Evolutionary conservation across 2,113 vertebrate genomes (phyloP).

Genomic region (Halichoerus grypus): DNA sequence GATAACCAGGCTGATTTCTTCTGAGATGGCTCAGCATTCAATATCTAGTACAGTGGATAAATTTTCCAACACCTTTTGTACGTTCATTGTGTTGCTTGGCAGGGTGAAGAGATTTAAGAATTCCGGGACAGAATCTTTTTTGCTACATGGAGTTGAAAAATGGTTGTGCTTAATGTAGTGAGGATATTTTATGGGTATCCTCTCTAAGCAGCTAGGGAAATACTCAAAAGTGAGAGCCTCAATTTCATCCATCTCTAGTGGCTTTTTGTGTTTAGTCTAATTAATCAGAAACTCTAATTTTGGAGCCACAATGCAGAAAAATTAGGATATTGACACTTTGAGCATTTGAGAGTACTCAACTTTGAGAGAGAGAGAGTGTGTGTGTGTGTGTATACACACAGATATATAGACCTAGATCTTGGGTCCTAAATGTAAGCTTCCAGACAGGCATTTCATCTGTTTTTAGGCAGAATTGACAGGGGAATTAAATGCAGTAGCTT

Average conservation of each 20-base stretch:
- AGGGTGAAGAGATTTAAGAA: neutral
- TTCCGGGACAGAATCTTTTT: neutral
- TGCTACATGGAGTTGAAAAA: constrained; percentile 1
- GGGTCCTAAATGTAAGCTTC: constrained; percentile 21
- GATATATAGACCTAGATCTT: neutral
- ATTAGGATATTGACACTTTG: neutral
- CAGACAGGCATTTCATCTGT: constrained; percentile 26
- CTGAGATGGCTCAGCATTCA: neutral
- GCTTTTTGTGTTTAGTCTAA: constrained; percentile 31
- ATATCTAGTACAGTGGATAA: neutral
- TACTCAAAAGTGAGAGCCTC: neutral
- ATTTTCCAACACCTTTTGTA: neutral
- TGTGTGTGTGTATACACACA: too few species aligned
- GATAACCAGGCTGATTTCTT: neutral
- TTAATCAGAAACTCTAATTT: constrained; percentile 59
- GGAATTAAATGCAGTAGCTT: constrained; percentile 62
- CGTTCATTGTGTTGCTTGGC: constrained; percentile 9
- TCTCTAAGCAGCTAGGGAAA: neutral
- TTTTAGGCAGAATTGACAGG: constrained; percentile 56
- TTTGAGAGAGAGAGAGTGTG: neutral
- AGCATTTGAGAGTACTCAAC: neutral
- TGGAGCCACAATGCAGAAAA: constrained; percentile 10
- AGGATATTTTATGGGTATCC: neutral
- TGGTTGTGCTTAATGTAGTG: neutral
- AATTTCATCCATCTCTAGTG: neutral